Conservation (phyloP, 1,140 invertebrate genomes). For the Atopsyche davidsoni region DNA sequence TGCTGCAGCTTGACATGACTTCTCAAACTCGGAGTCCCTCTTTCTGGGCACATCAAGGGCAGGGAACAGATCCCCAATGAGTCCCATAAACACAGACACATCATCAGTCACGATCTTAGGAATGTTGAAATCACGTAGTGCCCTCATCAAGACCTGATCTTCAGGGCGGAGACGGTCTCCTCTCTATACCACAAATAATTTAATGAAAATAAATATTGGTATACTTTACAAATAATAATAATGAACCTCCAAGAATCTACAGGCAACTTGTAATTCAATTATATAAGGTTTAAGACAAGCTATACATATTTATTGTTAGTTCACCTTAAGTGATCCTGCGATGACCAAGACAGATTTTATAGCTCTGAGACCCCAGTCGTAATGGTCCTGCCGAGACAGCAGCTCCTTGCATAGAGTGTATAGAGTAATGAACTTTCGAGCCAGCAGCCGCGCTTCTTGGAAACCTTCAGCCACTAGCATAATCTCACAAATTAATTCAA, state of each 20-base stretch:
- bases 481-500: conserved; percentile 89
- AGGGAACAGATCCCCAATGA: conserved; percentile 86
- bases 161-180: conserved; percentile 63
- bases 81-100: conserved; percentile 82
- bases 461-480: conserved; percentile 92
- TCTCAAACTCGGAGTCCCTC: conserved; percentile 78
- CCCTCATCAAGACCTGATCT: conserved; percentile 77
- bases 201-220: too few species aligned
- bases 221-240: too few species aligned
- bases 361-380: conserved; percentile 89
- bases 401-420: conserved; percentile 84
- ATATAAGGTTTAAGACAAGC: background rate
- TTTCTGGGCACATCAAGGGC: conserved; percentile 82
- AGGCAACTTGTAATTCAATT: too few species aligned
- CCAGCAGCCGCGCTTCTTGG: conserved; percentile 75
- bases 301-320: too few species aligned
- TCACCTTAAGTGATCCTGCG: conserved; percentile 72
- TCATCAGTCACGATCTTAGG: conserved; percentile 91
- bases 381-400: conserved; percentile 89
- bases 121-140: conserved; percentile 86
- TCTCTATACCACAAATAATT: too few species aligned
- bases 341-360: conserved; percentile 91
- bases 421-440: conserved; percentile 87
- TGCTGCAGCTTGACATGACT: conserved; percentile 67
- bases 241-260: too few species aligned